phyloP scores from a whole-genome alignment of 2,888 invertebrate genomes.

The Cantharis rustica region DNA sequence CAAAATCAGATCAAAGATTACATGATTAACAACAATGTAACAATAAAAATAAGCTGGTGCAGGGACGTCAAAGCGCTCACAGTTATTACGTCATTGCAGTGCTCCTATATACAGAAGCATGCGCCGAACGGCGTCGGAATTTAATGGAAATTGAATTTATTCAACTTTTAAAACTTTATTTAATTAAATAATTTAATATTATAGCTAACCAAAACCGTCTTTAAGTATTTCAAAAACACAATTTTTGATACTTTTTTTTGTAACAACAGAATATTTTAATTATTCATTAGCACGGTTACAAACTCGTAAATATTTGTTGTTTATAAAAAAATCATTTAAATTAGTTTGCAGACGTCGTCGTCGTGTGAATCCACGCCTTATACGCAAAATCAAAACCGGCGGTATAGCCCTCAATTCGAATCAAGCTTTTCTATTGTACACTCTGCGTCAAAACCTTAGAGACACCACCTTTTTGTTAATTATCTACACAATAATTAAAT shows the following conservation, averaged over 20 bases:
- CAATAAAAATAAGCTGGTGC: constrained; percentile 41
- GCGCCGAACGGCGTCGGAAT: constrained; percentile 32
- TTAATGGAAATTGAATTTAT: not conserved
- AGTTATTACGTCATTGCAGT: constrained; percentile 45
- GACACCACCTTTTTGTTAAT: too few relatives aligned
- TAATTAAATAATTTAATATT: not conserved
- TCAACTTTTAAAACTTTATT: not conserved
- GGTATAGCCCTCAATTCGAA: not conserved
- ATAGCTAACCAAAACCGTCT: not conserved
- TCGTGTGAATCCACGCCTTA: not conserved
- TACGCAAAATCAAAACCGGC: not conserved
- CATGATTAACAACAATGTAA: constrained; percentile 41
- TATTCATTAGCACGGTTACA: not conserved
- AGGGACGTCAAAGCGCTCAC: constrained; percentile 40
- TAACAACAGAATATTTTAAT: not conserved
- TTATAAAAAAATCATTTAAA: not conserved
- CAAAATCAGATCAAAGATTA: constrained; percentile 29
- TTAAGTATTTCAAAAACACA: not conserved
- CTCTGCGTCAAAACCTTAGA: not conserved
- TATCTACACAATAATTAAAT: too few relatives aligned
- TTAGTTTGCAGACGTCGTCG: not conserved
- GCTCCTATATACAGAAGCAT: constrained; percentile 35
- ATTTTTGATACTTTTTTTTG: not conserved
- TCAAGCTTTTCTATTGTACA: not conserved
- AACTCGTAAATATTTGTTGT: not conserved